Conservation (phyloP, 2,113 vertebrate species). For the Ondatra zibethicus region DNA sequence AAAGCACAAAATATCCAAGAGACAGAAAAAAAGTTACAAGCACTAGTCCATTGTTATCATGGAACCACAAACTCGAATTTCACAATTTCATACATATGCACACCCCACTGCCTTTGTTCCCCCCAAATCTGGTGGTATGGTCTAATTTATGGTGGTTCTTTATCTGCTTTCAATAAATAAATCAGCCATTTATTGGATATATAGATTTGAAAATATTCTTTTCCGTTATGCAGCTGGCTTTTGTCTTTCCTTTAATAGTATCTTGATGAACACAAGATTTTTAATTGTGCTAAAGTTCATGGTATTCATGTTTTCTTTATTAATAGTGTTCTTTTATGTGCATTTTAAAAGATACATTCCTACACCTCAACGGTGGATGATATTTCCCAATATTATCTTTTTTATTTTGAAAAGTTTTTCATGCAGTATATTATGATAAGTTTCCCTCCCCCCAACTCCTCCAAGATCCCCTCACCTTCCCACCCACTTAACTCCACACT, state of each 20-base stretch:
- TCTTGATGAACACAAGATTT: neutral
- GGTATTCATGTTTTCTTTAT: neutral
- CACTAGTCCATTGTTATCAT: neutral
- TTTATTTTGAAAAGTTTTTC: neutral
- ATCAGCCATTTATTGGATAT: neutral
- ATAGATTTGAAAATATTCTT: neutral
- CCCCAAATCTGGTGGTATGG: neutral
- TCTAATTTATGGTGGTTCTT: neutral
- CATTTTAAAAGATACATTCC: neutral
- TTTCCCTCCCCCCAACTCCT: neutral
- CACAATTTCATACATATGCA: neutral
- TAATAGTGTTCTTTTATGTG: neutral
- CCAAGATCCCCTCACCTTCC: neutral
- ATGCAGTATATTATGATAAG: neutral
- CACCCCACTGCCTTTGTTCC: neutral
- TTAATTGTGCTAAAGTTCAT: neutral
- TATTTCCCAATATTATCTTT: neutral
- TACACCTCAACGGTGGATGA: neutral
- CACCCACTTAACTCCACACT: fast-evolving
- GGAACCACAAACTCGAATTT: neutral
- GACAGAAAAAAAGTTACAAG: neutral
- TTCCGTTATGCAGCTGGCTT: neutral
- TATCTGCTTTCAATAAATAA: neutral
- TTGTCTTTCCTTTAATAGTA: neutral
- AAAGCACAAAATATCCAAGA: neutral